Evolutionary conservation across 2,888 invertebrate genomes (phyloP), one percentile per base, ranked within the genome.

Genomic region (Conchocele bisecta): DNA sequence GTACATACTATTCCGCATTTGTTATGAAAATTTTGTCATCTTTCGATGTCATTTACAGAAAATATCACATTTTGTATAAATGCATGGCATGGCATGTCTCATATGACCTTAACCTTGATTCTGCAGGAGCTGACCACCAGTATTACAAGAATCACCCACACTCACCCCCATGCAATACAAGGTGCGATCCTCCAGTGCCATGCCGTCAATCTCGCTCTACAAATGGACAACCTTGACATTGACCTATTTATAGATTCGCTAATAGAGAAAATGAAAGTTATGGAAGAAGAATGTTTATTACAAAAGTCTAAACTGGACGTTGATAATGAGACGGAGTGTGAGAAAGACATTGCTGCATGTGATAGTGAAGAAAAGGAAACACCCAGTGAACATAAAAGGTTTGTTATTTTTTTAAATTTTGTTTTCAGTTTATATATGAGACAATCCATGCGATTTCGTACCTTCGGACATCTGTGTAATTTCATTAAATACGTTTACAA

Each of bases 81-180:
- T n/a, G n/a, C n/a, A n/a, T n/a, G n/a, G 39, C 20, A 39, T 22
- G 39, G n/a, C n/a, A n/a, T n/a, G n/a, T n/a, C n/a, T n/a, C n/a
- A n/a, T n/a, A n/a, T n/a, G n/a, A n/a, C n/a, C n/a, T n/a, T n/a
- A n/a, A n/a, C n/a, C n/a, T n/a, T n/a, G n/a, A n/a, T 46, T 24
- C 63, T 69, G 7, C 71, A 88, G 88, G 76, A 80, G 7, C 42
- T 86, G 15, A 75, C 72, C 2, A 73, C 73, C 28, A 64, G 83
- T 7, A 83, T 87, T 22, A 88, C 95, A 0, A 86, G 91, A 82
- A 87, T 95, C 13, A 95, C 95, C 5, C 95, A 95, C 88, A 81
- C 91, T 1, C 90, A 93, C 81, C 79, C 77, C 6, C 75, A 89
- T 26, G 93, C 91, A 1, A 87, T 91, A 66, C 83, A 89, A 63